Conservation (phyloP, 2,113 vertebrate genomes). For the Eclectus roratus region DNA sequence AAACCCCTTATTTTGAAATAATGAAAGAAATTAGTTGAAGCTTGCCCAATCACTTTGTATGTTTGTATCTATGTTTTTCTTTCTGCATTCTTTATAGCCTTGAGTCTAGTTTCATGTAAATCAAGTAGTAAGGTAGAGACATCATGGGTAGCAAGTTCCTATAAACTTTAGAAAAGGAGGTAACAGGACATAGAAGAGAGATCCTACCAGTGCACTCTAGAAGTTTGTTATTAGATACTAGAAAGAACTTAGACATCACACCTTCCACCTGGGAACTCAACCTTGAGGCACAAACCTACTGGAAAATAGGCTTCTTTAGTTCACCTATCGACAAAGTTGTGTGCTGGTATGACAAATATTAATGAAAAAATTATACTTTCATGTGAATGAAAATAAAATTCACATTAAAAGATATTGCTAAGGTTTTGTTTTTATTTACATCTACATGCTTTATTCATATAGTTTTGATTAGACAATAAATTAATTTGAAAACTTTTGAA, state of each 20-base stretch:
- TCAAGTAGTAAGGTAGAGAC: neutral
- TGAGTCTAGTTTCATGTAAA: neutral
- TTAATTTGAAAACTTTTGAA: neutral
- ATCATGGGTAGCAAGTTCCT: neutral
- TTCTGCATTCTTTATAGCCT: neutral
- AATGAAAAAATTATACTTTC: neutral
- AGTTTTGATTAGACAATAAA: neutral
- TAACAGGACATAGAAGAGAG: neutral
- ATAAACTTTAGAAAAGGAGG: neutral
- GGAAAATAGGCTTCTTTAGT: neutral
- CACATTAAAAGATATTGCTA: neutral
- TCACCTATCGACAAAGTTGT: neutral
- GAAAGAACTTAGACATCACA: neutral
- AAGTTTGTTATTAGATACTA: neutral
- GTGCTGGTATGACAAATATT: neutral
- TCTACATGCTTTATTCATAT: neutral
- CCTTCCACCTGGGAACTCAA: neutral
- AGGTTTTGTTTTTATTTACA: neutral
- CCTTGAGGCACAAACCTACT: neutral
- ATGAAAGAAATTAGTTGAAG: neutral
- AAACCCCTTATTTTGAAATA: fast-evolving
- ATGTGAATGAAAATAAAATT: neutral
- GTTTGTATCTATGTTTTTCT: neutral
- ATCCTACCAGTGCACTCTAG: neutral
- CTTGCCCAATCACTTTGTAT: neutral